Evolutionary conservation across 2,888 invertebrate genomes (phyloP), one percentile per base, ranked within the genome.

Genomic region (Polydesmus complanatus): DNA sequence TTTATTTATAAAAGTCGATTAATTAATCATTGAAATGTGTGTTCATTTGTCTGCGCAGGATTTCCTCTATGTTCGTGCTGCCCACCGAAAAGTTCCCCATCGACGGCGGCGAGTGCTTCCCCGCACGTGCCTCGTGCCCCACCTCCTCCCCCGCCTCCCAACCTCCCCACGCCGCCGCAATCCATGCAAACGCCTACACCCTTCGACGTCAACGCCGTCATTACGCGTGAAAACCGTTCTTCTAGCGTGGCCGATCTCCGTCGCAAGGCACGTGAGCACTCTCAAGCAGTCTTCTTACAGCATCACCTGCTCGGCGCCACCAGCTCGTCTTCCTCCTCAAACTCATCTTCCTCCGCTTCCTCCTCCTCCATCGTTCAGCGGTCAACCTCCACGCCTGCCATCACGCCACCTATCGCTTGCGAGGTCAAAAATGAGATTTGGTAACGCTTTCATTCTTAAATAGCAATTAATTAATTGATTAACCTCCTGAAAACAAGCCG

Each of bases 191-290:
- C 48, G 52, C 51, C 56, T 49, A 62, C 37, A 49, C 61, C 57
- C 56, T 57, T 60, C 21, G 61, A 54, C 48, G 27, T 57, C 47
- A 27, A 37, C 49, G 21, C 57, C 61, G 14, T 37, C 37, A 22
- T 8, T 8, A 58, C 51, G 27, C 58, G 80, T 65, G 86, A 88
- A 72, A 86, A 86, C 48, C 80, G 88, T 49, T 85, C 86, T 3
- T 85, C 87, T 68, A 92, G 91, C 73, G 90, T 94, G 22, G 93
- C 93, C 0, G 94, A 94, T 69, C 78, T 95, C 52, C 79, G 94
- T 5, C 82, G 94, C 59, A 92, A 93, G 73, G 94, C 94, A 1
- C 90, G 94, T 74, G 94, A 95, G 72, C 94, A 95, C 74, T 89
- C 92, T 54, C 62, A 62, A 50, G 60, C 60, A 14, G 57, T 62